phyloP scores from a whole-genome alignment of 2,797 vertebrate species.

The Meda fulgida region DNA sequence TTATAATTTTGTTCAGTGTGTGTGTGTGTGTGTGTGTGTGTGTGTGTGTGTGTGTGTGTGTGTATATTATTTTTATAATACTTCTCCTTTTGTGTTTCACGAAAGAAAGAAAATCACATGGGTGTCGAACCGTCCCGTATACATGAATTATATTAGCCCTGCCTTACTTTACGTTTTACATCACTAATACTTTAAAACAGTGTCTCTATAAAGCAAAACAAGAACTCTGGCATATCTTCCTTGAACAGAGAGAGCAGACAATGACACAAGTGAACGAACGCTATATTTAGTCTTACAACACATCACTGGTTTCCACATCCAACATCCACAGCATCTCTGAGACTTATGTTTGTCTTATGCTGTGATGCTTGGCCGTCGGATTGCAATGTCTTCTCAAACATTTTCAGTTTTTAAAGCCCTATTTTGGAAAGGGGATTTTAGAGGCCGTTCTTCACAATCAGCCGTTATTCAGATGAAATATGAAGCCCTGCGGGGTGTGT shows the following conservation, averaged over 20 bases:
- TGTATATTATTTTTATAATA: no score
- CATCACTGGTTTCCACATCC: neutral
- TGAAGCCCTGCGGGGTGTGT: constrained; percentile 30
- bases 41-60: no score
- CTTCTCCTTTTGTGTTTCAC: no score
- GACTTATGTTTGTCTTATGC: neutral
- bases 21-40: no score
- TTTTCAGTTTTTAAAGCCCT: constrained; percentile 18
- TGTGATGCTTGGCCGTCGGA: constrained; percentile 36
- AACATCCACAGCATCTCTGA: constrained; percentile 31
- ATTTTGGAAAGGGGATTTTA: constrained; percentile 40
- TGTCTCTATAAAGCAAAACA: neutral
- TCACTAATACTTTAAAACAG: no score
- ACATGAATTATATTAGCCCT: no score
- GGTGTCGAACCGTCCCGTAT: no score
- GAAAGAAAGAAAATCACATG: no score
- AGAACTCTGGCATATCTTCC: neutral
- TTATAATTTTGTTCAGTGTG: no score
- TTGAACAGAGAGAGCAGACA: neutral
- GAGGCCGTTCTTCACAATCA: constrained; percentile 27
- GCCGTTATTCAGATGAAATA: neutral
- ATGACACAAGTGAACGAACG: neutral
- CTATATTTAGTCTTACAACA: neutral
- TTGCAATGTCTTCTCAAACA: constrained; percentile 34
- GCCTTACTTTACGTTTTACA: no score